phyloP scores from a whole-genome alignment of 2,888 invertebrate genomes.

The Mythimna vitellina region DNA sequence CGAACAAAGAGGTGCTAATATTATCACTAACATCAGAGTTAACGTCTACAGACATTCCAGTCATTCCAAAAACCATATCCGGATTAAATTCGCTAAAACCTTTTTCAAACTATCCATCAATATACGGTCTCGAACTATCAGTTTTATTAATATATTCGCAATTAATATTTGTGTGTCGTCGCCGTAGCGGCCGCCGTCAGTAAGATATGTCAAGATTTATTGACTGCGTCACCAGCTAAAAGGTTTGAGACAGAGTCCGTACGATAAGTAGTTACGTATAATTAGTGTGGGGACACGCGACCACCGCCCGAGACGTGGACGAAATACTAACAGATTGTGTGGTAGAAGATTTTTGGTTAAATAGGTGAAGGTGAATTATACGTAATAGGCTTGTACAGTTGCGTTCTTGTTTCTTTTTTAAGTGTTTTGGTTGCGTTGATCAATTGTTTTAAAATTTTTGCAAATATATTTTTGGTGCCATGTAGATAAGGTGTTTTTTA shows the following conservation, averaged over 20 bases:
- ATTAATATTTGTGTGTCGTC: constrained; percentile 78
- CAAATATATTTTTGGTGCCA: too few species aligned
- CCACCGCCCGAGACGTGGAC: constrained; percentile 75
- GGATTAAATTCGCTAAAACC: constrained; percentile 31
- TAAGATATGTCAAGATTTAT: constrained; percentile 87
- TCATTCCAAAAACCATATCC: constrained; percentile 3
- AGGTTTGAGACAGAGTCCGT: constrained; percentile 81
- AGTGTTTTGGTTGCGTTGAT: neutral
- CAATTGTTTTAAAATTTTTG: too few species aligned
- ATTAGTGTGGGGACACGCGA: constrained; percentile 87
- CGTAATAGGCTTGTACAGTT: constrained; percentile 5
- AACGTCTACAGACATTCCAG: neutral
- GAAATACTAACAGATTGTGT: constrained; percentile 48
- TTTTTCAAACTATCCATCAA: constrained; percentile 63
- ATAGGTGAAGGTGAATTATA: constrained; percentile 39
- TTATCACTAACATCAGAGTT: neutral
- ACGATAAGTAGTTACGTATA: constrained; percentile 84
- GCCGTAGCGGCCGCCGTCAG: constrained; percentile 71
- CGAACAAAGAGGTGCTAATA: constrained; percentile 7
- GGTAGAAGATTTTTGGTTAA: constrained; percentile 36
- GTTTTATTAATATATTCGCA: constrained; percentile 80
- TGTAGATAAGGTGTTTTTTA: too few species aligned
- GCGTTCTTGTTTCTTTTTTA: neutral
- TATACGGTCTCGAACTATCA: constrained; percentile 63
- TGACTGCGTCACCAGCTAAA: constrained; percentile 84